Evolutionary conservation across 1,140 invertebrate genomes (phyloP).

Genomic region (Bombus fervidus): DNA sequence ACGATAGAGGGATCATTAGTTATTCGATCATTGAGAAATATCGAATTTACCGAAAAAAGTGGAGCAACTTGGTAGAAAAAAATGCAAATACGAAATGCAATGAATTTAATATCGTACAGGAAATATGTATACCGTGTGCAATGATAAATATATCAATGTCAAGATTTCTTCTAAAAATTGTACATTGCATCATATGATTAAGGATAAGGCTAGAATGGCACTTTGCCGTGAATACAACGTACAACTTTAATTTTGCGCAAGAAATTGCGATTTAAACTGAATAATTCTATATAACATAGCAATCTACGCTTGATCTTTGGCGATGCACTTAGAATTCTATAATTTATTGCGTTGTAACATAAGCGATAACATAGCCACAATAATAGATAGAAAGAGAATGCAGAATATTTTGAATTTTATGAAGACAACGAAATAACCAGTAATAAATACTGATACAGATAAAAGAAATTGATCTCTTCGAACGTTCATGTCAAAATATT

Average conservation of each 20-base stretch:
- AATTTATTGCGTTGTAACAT: background rate
- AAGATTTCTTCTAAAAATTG: conserved; percentile 10
- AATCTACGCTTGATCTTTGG: background rate
- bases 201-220: conserved; percentile 33
- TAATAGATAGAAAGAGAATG: background rate
- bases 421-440: too few relatives aligned
- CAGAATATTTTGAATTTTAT: background rate
- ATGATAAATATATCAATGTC: conserved; percentile 22
- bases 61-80: background rate
- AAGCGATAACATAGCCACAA: background rate
- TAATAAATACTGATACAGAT: too few relatives aligned
- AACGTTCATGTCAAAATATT: too few relatives aligned
- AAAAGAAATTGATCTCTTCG: background rate
- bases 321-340: background rate
- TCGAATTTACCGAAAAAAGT: background rate
- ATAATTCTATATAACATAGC: background rate
- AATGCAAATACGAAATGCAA: too few relatives aligned
- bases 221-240: background rate
- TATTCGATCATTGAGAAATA: background rate
- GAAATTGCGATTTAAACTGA: background rate
- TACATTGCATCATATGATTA: conserved; percentile 25
- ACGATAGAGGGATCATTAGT: too few relatives aligned
- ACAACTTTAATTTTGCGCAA: conserved; percentile 17
- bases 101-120: background rate
- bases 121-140: background rate